Percentiles rank a stretch among this genome's conserved stretches.
Evolutionary conservation across 2,797 vertebrate genomes (phyloP).

Genomic region (Mus spretus): DNA sequence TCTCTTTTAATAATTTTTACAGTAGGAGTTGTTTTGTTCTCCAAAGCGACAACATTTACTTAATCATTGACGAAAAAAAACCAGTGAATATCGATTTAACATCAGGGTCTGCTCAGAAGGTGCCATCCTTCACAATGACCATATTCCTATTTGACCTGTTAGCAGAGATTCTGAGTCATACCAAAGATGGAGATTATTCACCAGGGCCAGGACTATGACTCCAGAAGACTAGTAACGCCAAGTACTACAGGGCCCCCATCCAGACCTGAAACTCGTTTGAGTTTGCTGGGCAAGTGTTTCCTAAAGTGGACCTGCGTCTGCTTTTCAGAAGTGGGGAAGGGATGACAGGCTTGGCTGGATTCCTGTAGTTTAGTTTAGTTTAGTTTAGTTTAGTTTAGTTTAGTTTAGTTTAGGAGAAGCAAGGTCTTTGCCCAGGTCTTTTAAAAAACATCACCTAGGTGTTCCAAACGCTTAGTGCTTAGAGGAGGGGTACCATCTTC

Average conservation of each 20-base stretch:
- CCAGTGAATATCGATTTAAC: not conserved
- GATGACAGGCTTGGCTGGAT: not conserved
- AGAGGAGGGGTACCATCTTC: not conserved
- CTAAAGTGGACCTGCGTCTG: not conserved
- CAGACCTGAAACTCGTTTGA: not conserved
- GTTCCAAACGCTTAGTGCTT: not conserved
- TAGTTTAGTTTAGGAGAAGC: not conserved
- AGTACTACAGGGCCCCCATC: no score
- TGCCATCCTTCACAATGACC: not conserved
- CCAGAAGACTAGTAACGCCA: not conserved
- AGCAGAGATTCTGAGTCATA: not conserved
- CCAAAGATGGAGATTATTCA: not conserved
- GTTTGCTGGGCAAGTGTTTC: not conserved
- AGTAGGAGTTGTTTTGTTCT: not conserved
- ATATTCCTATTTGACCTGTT: not conserved
- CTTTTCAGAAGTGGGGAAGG: not conserved
- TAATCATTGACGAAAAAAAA: constrained; percentile 17
- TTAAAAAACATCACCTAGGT: not conserved
- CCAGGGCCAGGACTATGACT: not conserved
- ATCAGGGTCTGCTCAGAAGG: not conserved
- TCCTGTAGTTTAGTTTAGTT: not conserved
- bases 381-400: no score
- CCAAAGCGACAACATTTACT: not conserved
- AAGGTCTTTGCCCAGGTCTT: not conserved
- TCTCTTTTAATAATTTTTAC: not conserved